Percentiles rank a stretch among this genome's conserved stretches.
These are phyloP conservation scores for Acrocephalus arundinaceus DNA, from an alignment of 2,113 vertebrate species.

Conservation along the genomic window DNA sequence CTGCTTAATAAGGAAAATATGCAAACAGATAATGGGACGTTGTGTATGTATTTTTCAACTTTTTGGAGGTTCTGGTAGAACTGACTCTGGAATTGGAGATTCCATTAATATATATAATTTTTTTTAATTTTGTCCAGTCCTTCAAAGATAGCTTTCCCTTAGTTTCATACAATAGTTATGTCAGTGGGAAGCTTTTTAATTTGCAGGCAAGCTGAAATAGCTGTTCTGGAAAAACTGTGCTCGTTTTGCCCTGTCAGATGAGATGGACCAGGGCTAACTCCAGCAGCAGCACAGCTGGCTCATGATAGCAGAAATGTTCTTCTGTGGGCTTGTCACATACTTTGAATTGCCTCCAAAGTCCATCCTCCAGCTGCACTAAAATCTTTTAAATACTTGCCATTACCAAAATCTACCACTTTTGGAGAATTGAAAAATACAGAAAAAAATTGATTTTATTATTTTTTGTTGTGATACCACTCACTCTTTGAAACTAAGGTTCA, in stretches of 20 bases:
- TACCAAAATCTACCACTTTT: background rate
- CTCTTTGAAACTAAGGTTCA: background rate
- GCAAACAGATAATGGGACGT: background rate
- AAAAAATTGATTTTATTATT: background rate
- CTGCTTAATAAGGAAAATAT: background rate
- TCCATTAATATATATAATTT: background rate
- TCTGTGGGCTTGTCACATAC: background rate
- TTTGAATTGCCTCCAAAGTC: background rate
- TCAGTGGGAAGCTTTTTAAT: background rate
- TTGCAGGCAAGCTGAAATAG: background rate
- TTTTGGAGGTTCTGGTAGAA: background rate
- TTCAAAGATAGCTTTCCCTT: background rate
- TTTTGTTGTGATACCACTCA: background rate
- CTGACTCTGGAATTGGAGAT: background rate
- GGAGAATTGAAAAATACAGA: background rate
- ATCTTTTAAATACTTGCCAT: background rate
- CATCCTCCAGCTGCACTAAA: background rate
- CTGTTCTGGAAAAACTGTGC: background rate
- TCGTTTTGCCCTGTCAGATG: background rate
- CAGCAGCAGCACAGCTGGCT: background rate
- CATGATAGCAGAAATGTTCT: background rate
- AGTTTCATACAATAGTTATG: background rate
- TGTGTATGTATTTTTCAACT: background rate
- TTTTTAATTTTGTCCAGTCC: background rate
- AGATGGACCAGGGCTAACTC: background rate